These are phyloP conservation scores for Cosmia pyralina DNA, from an alignment of 2,888 invertebrate species.

Conservation along the genomic window DNA sequence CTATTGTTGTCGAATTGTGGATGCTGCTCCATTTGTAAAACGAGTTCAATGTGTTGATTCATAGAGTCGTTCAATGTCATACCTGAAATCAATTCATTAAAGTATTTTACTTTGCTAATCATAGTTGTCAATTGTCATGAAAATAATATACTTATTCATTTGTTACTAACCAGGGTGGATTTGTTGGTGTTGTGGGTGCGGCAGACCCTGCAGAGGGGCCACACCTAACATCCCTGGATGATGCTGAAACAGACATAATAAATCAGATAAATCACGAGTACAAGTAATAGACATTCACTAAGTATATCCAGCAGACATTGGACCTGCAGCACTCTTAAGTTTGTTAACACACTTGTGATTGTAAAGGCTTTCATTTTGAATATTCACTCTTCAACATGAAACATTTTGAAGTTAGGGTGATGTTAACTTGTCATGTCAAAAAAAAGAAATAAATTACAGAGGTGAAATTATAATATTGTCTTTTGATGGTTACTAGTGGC, in stretches of 20 bases:
- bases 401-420: not conserved
- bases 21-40: constrained; percentile 89
- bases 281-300: not conserved
- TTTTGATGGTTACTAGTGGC: not conserved
- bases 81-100: constrained; percentile 75
- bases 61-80: constrained; percentile 89
- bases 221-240: constrained; percentile 89
- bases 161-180: constrained; percentile 85
- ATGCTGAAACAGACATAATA: constrained; percentile 80
- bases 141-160: not conserved
- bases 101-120: constrained; percentile 12
- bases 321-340: not conserved
- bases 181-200: constrained; percentile 90
- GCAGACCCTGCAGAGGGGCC: constrained; percentile 86
- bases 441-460: not conserved
- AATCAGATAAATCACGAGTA: constrained; percentile 14
- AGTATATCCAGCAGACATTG: not conserved
- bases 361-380: not conserved
- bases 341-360: not conserved
- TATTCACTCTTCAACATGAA: not conserved
- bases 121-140: not conserved
- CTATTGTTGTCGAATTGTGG: constrained; percentile 89
- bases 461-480: not conserved
- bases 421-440: not conserved
- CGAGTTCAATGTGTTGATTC: constrained; percentile 90